These are phyloP conservation scores for Ancistrus triradiatus DNA, from an alignment of 2,113 vertebrate species.

Conservation along the genomic window DNA sequence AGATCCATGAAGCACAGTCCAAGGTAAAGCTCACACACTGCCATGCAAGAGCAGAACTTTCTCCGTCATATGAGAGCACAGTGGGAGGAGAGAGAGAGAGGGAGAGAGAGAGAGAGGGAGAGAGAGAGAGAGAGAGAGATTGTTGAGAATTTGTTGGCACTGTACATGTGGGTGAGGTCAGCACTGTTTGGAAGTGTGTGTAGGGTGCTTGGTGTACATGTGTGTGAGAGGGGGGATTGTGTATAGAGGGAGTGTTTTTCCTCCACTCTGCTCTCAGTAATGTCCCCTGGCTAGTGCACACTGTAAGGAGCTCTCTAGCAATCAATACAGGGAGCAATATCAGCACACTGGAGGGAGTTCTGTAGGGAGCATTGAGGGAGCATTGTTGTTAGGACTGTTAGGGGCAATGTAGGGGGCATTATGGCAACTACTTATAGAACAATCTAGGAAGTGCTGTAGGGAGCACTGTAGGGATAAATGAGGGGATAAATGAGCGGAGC, in stretches of 20 bases:
- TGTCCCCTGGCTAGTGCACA: no score
- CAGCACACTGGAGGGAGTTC: no score
- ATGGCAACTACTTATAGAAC: no score
- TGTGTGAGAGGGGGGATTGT: constrained; percentile 11
- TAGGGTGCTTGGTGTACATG: constrained; percentile 25
- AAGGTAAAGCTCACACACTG: constrained; percentile 23
- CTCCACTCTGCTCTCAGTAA: no score
- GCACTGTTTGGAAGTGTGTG: constrained; percentile 23
- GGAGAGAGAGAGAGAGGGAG: constrained; percentile 8
- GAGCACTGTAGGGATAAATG: no score
- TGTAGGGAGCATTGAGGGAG: no score
- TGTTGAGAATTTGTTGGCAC: constrained; percentile 16
- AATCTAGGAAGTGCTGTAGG: no score
- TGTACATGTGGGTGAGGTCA: constrained; percentile 30
- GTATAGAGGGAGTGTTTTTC: not conserved
- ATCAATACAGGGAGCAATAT: no score
- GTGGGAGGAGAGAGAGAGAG: constrained; percentile 31
- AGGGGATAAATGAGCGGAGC: no score
- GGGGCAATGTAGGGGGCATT: no score
- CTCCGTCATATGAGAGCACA: constrained; percentile 29
- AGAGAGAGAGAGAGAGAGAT: constrained; percentile 16
- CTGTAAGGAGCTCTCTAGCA: no score
- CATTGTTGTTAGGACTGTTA: no score
- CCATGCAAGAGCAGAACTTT: constrained; percentile 23
- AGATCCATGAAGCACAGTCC: constrained; percentile 56